Base-by-base conservation (phyloP, 1,140 invertebrate species). In the Heterodera carotae region DNA sequence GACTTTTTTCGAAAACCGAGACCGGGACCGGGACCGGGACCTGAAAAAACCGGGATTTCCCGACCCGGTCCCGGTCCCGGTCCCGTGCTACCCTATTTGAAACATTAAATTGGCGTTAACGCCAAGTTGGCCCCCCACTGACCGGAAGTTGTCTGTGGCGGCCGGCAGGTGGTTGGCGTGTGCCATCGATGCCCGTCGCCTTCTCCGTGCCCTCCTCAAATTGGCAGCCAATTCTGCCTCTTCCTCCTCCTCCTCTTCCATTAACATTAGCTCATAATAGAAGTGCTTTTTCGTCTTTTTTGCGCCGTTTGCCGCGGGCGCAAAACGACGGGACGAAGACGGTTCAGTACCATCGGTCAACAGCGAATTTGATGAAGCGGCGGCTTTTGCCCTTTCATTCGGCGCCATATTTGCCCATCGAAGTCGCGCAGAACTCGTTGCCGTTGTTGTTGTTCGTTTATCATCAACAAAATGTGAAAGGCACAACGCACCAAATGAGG, bases 201-300 rank as follows among this genome's bases (percentile, higher is more conserved):
- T n/a, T 36, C 36, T 70, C 22, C 36, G 59, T 34, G 12, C 29
- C 3, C 71, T 74, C 36, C 25, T 74, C 64, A 43, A 56, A 15
- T 6, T 4, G 7, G n/a, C 71, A 12, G 12, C 36, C 64, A 27
- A 10, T 25, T 74, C 36, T 29, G 22, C 70, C 27, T 27, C 70
- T 31, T 53, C 70, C 15, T 72, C 53, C 12, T 27, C 71, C 31
- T 73, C 71, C 25, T 74, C 71, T 15, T 33, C 64, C 27, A 10
- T 33, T 22, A 29, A 4, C 12, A 60, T 1, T 34, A 74, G 39
- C 64, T 62, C 71, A 34, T 74, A 74, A 60, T 64, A 74, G 36
- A 74, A 74, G 25, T 25, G 71, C 8, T 36, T 56, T 10, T 33
- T 29, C 27, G 2, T 31, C 36, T 25, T 62, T 15, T 62, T 74